Evolutionary conservation across 1,140 invertebrate genomes (phyloP).

Genomic region (Micrasema longulum): DNA sequence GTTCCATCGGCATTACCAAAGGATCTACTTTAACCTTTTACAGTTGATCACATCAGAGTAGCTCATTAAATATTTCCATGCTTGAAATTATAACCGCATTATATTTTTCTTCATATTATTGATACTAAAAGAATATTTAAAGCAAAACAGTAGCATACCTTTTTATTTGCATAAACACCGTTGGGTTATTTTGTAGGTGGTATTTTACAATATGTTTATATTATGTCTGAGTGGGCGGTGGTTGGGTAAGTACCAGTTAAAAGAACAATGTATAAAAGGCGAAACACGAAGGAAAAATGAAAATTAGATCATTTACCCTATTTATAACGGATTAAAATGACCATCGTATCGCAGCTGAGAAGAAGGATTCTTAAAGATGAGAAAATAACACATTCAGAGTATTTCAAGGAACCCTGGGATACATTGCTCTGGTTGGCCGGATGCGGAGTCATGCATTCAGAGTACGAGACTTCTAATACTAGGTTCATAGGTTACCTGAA

Average conservation of each 20-base stretch:
- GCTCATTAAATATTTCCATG: no score
- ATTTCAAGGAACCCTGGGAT: slow-evolving; percentile 24
- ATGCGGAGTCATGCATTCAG: neutral
- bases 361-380: slow-evolving; percentile 5
- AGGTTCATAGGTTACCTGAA: slow-evolving; percentile 13
- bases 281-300: neutral
- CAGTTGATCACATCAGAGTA: no score
- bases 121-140: neutral
- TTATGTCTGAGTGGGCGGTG: neutral
- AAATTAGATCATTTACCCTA: neutral
- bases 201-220: neutral
- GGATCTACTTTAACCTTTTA: no score
- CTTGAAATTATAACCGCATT: no score
- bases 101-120: no score
- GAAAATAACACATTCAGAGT: slow-evolving; percentile 1
- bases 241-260: neutral
- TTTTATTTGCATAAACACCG: neutral
- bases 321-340: neutral
- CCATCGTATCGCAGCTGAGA: neutral
- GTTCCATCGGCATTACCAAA: no score
- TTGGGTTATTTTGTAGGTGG: neutral
- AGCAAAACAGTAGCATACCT: neutral
- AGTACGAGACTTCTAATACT: slow-evolving; percentile 3
- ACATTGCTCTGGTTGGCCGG: neutral
- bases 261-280: neutral